Evolutionary conservation across 2,888 invertebrate species (phyloP), one percentile per base, ranked within the genome.

Genomic region (Tromatobia lineatoria): DNA sequence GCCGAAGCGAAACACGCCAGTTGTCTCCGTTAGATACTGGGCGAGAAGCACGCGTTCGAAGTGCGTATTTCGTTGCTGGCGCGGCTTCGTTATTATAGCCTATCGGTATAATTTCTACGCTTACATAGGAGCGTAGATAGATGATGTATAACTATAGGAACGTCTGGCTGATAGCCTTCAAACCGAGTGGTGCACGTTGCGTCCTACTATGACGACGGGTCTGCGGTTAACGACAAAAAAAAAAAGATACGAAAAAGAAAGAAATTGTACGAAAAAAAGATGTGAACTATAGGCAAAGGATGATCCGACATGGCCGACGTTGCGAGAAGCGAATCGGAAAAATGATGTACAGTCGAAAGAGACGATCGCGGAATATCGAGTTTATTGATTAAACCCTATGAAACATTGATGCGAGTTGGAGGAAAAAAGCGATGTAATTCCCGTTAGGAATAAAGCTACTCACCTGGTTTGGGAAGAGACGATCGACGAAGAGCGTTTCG

Each of bases 111-210:
- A 38, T 38, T 38, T 38, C 18, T 50, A n/a, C n/a, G 50, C 50
- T n/a, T 8, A 4, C n/a, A 50, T n/a, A 50, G 7, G n/a, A n/a
- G n/a, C 47, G 50, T 18, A 1, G 1, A 50, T 18, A n/a, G 29
- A 34, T 2, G n/a, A 34, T 59, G 29, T 34, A n/a, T 59, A 54
- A 42, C 4, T 20, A 45, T 54, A 64, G 23, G 25, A 38, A 18
- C 15, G 25, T 42, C 54, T 13, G 23, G 20, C 38, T n/a, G 67
- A 73, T 78, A 83, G 80, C 83, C 83, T 75, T 83, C 83, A 52
- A 73, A 71, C 50, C n/a, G 42, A 42, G 52, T 80, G 20, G 47
- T 59, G 45, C 76, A 79, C 64, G 66, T 73, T 80, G 79, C 52
- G 67, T 80, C 70, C 38, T 52, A 29, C 70, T 71, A 52, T 64